These are phyloP conservation scores for Amphiprion clarkii DNA, from an alignment of 2,797 vertebrate genomes.

Conservation along the genomic window DNA sequence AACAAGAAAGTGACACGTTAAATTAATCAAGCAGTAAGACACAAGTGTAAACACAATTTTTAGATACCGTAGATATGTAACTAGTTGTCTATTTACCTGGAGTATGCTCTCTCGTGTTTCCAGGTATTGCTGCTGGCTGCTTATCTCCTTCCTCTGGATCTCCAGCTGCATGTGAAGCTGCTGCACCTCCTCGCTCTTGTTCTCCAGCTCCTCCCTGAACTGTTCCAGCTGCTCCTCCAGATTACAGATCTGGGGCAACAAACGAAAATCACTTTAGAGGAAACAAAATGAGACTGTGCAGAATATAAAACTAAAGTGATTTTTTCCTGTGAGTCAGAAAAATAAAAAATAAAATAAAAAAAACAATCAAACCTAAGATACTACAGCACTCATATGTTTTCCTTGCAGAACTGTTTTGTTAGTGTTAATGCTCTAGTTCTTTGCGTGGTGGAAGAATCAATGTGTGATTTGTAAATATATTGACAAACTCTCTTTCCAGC, in stretches of 20 bases:
- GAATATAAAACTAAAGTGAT: background rate
- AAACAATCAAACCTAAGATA: background rate
- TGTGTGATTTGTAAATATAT: no score
- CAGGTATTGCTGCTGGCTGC: constrained; percentile 90
- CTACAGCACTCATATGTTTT: background rate
- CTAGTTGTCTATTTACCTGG: constrained; percentile 82
- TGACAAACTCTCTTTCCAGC: no score
- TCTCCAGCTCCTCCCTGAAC: constrained; percentile 97
- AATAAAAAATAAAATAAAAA: no score
- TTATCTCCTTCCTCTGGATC: constrained; percentile 95
- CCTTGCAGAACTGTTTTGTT: background rate
- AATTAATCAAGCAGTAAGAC: background rate
- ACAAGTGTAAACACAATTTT: background rate
- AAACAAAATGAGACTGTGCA: background rate
- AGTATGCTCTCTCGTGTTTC: constrained; percentile 90
- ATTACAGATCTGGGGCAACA: constrained; percentile 88
- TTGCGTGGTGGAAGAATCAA: background rate
- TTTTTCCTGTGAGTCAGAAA: no score
- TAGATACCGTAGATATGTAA: background rate
- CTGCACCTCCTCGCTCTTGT: constrained; percentile 98
- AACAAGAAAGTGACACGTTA: background rate
- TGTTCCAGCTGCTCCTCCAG: constrained; percentile 98
- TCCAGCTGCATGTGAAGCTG: constrained; percentile 98
- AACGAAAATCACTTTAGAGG: constrained; percentile 6
- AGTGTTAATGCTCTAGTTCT: background rate